Conservation (phyloP, 1,140 invertebrate species). For the Teleogryllus occipitalis region DNA sequence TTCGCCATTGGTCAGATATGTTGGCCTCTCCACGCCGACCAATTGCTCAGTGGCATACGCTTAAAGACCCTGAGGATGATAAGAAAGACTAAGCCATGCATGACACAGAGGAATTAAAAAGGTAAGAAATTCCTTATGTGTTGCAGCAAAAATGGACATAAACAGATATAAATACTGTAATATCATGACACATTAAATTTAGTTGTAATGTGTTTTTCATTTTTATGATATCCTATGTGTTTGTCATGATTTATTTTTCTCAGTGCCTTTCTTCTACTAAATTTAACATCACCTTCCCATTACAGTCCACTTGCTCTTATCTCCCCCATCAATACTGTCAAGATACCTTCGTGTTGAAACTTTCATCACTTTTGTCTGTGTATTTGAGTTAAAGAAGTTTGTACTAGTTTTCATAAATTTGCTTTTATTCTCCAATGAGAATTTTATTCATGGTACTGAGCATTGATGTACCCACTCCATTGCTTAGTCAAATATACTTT, state of each 20-base stretch:
- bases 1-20: conserved; percentile 99
- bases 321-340: no score
- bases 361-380: no score
- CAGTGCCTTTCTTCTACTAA: not conserved
- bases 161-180: not conserved
- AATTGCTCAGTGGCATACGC: conserved; percentile 99
- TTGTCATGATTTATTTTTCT: conserved; percentile 27
- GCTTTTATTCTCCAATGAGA: no score
- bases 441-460: no score
- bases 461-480: not conserved
- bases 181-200: conserved; percentile 9
- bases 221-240: conserved; percentile 31
- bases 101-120: not conserved
- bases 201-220: conserved; percentile 26
- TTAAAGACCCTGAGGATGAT: conserved; percentile 93
- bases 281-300: not conserved
- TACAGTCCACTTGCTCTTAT: no score
- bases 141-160: not conserved
- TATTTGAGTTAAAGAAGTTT: no score
- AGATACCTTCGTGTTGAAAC: no score
- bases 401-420: no score
- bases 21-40: conserved; percentile 94
- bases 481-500: conserved; percentile 20
- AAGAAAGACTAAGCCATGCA: conserved; percentile 66
- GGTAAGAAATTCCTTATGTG: conserved; percentile 1